Conservation (phyloP, 2,113 vertebrate genomes). For the Procavia capensis region DNA sequence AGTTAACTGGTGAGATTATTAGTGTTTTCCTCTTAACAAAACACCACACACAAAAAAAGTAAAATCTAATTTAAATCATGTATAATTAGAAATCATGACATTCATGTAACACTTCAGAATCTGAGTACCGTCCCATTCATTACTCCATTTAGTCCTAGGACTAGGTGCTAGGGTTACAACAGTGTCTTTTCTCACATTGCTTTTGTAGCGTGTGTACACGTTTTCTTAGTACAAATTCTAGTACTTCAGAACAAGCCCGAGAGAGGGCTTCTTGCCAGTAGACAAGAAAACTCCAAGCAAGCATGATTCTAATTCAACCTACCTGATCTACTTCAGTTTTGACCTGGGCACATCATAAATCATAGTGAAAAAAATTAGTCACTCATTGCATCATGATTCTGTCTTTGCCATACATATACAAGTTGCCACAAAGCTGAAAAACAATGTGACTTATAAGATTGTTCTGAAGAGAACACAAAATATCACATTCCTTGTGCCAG, state of each 20-base stretch:
- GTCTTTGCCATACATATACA: background rate
- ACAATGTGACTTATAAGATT: background rate
- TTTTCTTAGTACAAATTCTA: background rate
- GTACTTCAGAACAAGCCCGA: background rate
- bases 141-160: background rate
- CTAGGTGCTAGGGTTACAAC: background rate
- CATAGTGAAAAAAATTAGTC: background rate
- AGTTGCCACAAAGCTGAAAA: background rate
- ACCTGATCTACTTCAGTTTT: background rate
- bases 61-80: background rate
- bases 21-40: background rate
- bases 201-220: background rate
- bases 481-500: background rate
- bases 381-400: background rate
- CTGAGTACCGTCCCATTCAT: background rate
- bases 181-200: background rate
- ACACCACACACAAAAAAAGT: background rate
- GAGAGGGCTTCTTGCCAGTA: background rate
- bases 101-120: background rate
- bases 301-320: background rate
- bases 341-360: background rate
- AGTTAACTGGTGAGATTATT: background rate
- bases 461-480: background rate
- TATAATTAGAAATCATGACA: background rate
- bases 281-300: slow-evolving; percentile 14